These are phyloP conservation scores for Hybos culiciformis DNA, from an alignment of 2,888 invertebrate genomes.

Conservation along the genomic window DNA sequence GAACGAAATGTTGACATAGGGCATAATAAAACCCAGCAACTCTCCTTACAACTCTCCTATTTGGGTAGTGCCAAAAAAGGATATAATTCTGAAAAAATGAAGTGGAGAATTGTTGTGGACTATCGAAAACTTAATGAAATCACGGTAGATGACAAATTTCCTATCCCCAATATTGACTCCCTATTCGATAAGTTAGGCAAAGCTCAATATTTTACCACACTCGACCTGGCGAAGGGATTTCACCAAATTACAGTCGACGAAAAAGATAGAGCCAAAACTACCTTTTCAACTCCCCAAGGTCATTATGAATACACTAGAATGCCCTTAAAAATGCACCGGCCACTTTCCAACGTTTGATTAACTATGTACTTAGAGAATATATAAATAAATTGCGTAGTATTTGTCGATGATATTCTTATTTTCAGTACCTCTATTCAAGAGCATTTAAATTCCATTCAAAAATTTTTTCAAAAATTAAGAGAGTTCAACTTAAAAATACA, in stretches of 20 bases:
- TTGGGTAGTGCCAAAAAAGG: no score
- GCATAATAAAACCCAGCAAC: slow-evolving; percentile 5
- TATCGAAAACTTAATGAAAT: slow-evolving; percentile 7
- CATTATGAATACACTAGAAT: slow-evolving; percentile 15
- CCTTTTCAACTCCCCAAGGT: slow-evolving; percentile 11
- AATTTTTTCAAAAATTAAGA: neutral
- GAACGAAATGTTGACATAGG: slow-evolving; percentile 8
- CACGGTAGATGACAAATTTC: slow-evolving; percentile 7
- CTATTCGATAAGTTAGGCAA: slow-evolving; percentile 10
- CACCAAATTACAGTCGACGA: slow-evolving; percentile 14
- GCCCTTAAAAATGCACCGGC: slow-evolving; percentile 17
- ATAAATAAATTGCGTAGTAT: slow-evolving; percentile 12
- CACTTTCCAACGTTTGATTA: slow-evolving; percentile 16
- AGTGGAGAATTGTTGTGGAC: slow-evolving; percentile 8
- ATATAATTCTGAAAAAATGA: slow-evolving; percentile 4
- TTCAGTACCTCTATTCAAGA: slow-evolving; percentile 8
- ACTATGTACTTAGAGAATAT: slow-evolving; percentile 11
- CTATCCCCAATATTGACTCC: slow-evolving; percentile 8
- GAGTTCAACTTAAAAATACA: neutral
- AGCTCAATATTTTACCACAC: slow-evolving; percentile 13
- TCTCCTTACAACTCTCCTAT: slow-evolving; percentile 8
- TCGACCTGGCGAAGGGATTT: slow-evolving; percentile 14
- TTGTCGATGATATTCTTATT: slow-evolving; percentile 8
- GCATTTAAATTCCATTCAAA: neutral
- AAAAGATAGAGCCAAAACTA: slow-evolving; percentile 13